These are phyloP conservation scores for Holothuria scabra DNA, from an alignment of 53 echinoderm and acorn worm genomes.

Conservation along the genomic window DNA sequence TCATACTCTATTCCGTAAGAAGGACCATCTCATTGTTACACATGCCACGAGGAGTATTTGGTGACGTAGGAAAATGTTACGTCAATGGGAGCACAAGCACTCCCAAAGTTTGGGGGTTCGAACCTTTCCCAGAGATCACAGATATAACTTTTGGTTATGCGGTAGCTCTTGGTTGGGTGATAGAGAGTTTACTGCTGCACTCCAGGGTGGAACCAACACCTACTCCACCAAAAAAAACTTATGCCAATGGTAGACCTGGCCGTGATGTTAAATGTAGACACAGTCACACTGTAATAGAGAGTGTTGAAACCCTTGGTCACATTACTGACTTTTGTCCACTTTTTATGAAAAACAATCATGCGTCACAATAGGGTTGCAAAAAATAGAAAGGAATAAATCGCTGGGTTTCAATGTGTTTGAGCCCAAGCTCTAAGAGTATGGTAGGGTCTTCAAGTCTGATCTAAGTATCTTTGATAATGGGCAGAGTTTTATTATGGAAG, in stretches of 20 bases:
- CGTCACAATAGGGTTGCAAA: neutral
- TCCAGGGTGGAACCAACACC: neutral
- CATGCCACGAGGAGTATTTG: neutral
- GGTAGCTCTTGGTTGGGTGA: neutral
- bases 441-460: neutral
- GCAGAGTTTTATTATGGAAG: no score
- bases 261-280: neutral
- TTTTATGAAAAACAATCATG: neutral
- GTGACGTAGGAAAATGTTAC: neutral
- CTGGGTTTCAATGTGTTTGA: neutral
- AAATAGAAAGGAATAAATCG: neutral
- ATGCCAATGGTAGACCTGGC: neutral
- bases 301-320: neutral
- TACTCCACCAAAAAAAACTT: neutral
- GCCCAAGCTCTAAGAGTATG: neutral
- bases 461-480: neutral
- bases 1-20: no score
- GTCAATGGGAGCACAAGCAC: neutral
- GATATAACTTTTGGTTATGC: neutral
- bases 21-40: no score
- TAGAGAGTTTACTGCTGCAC: neutral
- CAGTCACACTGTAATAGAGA: neutral
- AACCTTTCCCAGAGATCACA: neutral
- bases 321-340: constrained; percentile 1
- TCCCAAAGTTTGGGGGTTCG: neutral